Conservation (phyloP, 2,888 invertebrate genomes). For the Drosophila austrosaltans region DNA sequence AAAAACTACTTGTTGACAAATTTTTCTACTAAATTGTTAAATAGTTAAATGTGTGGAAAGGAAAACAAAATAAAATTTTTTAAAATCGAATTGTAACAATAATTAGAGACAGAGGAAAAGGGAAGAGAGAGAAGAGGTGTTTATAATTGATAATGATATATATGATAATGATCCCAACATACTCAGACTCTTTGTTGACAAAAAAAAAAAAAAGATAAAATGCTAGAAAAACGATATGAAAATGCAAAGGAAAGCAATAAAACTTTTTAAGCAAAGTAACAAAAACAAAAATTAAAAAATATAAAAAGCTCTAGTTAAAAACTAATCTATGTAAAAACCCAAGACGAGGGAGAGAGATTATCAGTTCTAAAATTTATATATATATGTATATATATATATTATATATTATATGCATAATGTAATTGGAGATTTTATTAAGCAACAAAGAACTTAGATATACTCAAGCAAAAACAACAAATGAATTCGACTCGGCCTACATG, state of each 20-base stretch:
- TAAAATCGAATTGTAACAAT: slow-evolving; percentile 74
- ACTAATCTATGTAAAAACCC: slow-evolving; percentile 49
- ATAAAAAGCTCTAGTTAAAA: slow-evolving; percentile 71
- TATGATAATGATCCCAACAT: background rate
- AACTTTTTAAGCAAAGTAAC: slow-evolving; percentile 44
- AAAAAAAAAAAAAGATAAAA: background rate
- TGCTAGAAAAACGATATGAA: slow-evolving; percentile 53
- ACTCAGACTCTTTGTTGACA: slow-evolving; percentile 33
- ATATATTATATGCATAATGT: slow-evolving; percentile 26
- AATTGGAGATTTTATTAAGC: slow-evolving; percentile 41
- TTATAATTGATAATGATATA: slow-evolving; percentile 4
- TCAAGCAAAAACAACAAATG: slow-evolving; percentile 18
- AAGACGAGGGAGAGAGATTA: slow-evolving; percentile 37
- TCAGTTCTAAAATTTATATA: slow-evolving; percentile 27
- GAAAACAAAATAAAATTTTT: slow-evolving; percentile 49
- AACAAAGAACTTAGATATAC: slow-evolving; percentile 9
- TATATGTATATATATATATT: slow-evolving; percentile 1
- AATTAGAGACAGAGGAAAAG: slow-evolving; percentile 60
- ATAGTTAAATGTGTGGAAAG: slow-evolving; percentile 59
- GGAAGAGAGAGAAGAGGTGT: slow-evolving; percentile 12
- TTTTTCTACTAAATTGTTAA: slow-evolving; percentile 73
- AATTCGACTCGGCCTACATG: background rate
- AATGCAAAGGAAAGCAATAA: slow-evolving; percentile 77
- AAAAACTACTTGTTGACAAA: slow-evolving; percentile 68
- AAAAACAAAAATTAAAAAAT: slow-evolving; percentile 31